These are phyloP conservation scores for Drosophila buzzatii DNA, from an alignment of 2,888 invertebrate species.

Conservation along the genomic window DNA sequence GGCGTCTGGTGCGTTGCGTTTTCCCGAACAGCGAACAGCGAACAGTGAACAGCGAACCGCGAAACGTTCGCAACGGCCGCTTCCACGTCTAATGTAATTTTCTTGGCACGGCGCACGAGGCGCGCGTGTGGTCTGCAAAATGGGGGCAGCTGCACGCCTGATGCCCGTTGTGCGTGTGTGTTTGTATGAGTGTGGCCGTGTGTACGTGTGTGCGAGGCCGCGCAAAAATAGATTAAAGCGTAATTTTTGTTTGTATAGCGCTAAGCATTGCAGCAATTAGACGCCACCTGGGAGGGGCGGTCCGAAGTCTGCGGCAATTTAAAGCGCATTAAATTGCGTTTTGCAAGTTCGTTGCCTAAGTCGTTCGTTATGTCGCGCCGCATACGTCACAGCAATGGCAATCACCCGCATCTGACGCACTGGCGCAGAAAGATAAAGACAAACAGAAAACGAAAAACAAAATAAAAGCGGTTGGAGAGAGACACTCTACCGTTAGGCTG, in stretches of 20 bases:
- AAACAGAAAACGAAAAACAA: constrained; percentile 22
- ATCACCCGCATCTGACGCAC: constrained; percentile 49
- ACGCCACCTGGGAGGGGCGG: constrained; percentile 20
- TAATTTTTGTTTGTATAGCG: constrained; percentile 81
- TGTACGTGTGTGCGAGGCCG: constrained; percentile 28
- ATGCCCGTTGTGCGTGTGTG: constrained; percentile 17
- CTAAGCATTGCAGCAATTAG: constrained; percentile 75
- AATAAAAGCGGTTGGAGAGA: neutral
- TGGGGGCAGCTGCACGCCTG: constrained; percentile 33
- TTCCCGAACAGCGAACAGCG: constrained; percentile 16
- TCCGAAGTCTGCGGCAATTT: constrained; percentile 61
- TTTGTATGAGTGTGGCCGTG: constrained; percentile 16
- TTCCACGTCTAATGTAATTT: constrained; percentile 77
- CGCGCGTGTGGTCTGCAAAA: constrained; percentile 59
- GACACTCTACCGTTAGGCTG: constrained; percentile 36
- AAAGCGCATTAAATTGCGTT: constrained; percentile 77
- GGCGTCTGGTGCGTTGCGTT: constrained; percentile 29
- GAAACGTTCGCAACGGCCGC: constrained; percentile 27
- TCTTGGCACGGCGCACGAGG: constrained; percentile 65
- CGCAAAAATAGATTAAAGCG: constrained; percentile 79
- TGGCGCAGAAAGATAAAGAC: constrained; percentile 43
- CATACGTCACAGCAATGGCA: constrained; percentile 27
- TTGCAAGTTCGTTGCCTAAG: constrained; percentile 73
- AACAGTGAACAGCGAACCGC: constrained; percentile 4
- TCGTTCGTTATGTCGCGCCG: constrained; percentile 57